Evolutionary conservation across 1,140 invertebrate species (phyloP).

Genomic region (Globodera ellingtonae): DNA sequence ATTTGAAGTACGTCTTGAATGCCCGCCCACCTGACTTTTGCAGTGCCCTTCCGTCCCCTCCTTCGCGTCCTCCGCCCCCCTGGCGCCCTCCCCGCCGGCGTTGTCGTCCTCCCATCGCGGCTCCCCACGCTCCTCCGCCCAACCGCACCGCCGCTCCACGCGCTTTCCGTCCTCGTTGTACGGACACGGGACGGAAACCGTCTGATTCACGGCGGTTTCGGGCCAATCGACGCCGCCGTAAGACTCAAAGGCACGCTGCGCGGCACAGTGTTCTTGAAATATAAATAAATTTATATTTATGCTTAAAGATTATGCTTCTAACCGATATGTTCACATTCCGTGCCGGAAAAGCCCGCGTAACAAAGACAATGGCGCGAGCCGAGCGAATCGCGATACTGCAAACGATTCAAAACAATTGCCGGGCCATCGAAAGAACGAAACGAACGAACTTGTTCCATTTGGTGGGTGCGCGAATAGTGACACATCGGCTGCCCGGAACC

Average conservation of each 20-base stretch:
- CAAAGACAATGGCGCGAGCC: slow-evolving; percentile 49
- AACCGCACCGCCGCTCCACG: slow-evolving; percentile 43
- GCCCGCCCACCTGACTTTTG: slow-evolving; percentile 44
- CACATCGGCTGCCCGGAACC: slow-evolving; percentile 49
- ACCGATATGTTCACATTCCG: slow-evolving; percentile 51
- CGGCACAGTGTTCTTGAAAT: slow-evolving; percentile 36
- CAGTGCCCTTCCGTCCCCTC: slow-evolving; percentile 9
- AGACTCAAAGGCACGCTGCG: slow-evolving; percentile 38
- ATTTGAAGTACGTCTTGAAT: too few relatives aligned
- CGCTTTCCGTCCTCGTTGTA: slow-evolving; percentile 49
- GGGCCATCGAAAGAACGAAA: background rate
- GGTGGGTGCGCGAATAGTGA: slow-evolving; percentile 43
- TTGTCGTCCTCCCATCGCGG: slow-evolving; percentile 43
- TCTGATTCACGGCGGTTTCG: slow-evolving; percentile 44
- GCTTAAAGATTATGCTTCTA: background rate
- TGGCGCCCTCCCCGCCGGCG: background rate
- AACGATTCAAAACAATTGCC: background rate
- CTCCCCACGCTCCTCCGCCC: slow-evolving; percentile 28
- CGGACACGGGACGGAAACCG: slow-evolving; percentile 42
- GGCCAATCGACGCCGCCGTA: slow-evolving; percentile 53
- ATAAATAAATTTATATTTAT: background rate
- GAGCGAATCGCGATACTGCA: slow-evolving; percentile 42
- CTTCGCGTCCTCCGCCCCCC: background rate
- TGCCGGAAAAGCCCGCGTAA: slow-evolving; percentile 44
- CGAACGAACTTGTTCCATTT: slow-evolving; percentile 38